Base-by-base conservation (phyloP, 1,140 invertebrate species). In the Ditylenchus dipsaci region DNA sequence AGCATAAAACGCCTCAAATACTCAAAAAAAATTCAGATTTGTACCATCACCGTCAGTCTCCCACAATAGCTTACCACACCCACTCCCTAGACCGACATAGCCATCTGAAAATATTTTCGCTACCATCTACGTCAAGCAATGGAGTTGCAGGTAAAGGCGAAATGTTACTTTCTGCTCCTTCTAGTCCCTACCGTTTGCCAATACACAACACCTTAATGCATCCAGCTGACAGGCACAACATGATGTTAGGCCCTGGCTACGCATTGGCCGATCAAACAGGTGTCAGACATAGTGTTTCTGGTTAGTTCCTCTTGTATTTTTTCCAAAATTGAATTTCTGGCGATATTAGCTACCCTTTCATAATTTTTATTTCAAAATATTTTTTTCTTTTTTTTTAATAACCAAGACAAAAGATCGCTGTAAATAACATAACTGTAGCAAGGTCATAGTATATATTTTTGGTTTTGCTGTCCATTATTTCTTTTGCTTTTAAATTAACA, bases 11-110 rank as follows among this genome's bases (percentile, higher is more conserved):
- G n/a, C n/a, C n/a, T n/a, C n/a, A n/a, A n/a, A n/a, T n/a, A n/a
- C n/a, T n/a, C n/a, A n/a, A n/a, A n/a, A n/a, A n/a, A n/a, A n/a
- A n/a, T 38, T 38, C 11, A 38, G 33, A 38, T 5, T 11, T 38
- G 33, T 38, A 38, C 33, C 33, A 38, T 38, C n/a, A n/a, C n/a
- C n/a, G n/a, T n/a, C n/a, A n/a, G n/a, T 38, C 23, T 29, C 57
- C 33, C 19, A 19, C 61, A 1, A 56, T 67, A 13, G 70, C 69
- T 26, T 71, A 71, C 43, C 71, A 71, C 60, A 71, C 58, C 15
- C 69, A 71, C 26, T 71, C 69, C 29, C 38, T 71, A 42, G 69
- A 71, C 45, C 71, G 69, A 13, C 69, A 71, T 43, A 60, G 53
- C n/a, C 69, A 71, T 45, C 49, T 71, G 21, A 53, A 60, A 23